Conservation (phyloP, 2,797 vertebrate species). For the Epinephelus coioides region DNA sequence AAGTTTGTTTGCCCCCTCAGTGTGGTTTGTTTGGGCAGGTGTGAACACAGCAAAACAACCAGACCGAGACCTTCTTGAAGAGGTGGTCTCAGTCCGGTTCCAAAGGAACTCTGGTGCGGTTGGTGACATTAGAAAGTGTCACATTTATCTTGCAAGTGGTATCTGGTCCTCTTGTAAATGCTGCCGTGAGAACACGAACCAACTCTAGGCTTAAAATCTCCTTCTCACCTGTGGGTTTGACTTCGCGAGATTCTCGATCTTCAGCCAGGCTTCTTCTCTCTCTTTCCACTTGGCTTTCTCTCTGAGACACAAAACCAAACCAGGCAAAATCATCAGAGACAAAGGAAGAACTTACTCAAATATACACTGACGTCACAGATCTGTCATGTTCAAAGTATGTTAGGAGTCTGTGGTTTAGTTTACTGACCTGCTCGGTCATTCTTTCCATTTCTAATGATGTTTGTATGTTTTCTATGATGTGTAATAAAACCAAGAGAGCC, state of each 20-base stretch:
- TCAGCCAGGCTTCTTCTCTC: conserved; percentile 98
- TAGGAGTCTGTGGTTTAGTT: conserved; percentile 7
- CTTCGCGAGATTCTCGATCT: conserved; percentile 99
- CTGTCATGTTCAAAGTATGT: background rate
- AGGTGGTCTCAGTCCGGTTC: no score
- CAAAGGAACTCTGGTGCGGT: no score
- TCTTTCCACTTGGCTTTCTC: conserved; percentile 99
- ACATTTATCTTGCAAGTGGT: no score
- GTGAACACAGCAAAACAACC: no score
- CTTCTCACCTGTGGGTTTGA: conserved; percentile 96
- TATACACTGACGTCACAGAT: background rate
- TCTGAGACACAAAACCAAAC: conserved; percentile 78
- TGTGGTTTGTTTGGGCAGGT: no score
- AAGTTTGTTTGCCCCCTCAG: no score
- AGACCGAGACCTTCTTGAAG: no score
- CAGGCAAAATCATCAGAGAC: conserved; percentile 14
- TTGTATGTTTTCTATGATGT: background rate
- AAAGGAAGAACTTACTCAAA: conserved; percentile 5
- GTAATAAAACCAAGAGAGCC: conserved; percentile 1
- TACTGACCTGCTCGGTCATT: background rate
- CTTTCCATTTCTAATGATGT: conserved; percentile 13
- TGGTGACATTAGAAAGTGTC: no score
- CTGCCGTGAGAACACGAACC: no score
- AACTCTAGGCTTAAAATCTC: background rate
- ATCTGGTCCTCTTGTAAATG: no score